These are phyloP conservation scores for Arctocebus calabarensis DNA, from an alignment of 2,797 vertebrate genomes.

Conservation along the genomic window DNA sequence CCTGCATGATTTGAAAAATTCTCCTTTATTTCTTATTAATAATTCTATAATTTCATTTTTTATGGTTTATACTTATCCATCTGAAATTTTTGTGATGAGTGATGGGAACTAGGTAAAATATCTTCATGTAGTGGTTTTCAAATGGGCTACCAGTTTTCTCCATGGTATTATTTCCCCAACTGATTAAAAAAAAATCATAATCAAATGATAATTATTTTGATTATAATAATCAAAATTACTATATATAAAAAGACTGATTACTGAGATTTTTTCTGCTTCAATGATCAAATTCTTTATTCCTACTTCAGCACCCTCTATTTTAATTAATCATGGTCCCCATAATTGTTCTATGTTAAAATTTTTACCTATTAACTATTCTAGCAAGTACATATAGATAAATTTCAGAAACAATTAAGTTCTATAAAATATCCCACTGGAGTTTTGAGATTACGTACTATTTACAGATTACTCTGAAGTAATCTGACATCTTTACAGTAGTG, in stretches of 20 bases:
- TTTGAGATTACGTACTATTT: neutral
- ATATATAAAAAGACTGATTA: neutral
- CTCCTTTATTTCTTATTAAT: neutral
- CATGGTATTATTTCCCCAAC: neutral
- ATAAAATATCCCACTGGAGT: neutral
- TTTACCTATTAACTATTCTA: slow-evolving; percentile 21
- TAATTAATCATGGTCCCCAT: neutral
- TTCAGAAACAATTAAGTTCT: neutral
- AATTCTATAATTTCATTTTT: neutral
- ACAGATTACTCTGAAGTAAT: neutral
- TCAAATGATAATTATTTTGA: neutral
- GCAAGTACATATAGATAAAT: neutral
- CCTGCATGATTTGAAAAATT: neutral
- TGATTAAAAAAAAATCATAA: neutral
- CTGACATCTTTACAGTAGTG: neutral
- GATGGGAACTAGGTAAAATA: neutral
- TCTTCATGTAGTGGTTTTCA: neutral
- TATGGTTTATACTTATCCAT: neutral
- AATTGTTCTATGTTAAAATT: neutral
- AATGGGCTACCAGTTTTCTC: neutral
- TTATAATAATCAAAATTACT: slow-evolving; percentile 17
- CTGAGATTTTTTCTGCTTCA: neutral
- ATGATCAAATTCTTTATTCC: neutral
- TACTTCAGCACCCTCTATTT: neutral
- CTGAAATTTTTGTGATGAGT: neutral